These are phyloP conservation scores for Gnatocerus cornutus DNA, from an alignment of 2,888 invertebrate genomes.

Conservation along the genomic window DNA sequence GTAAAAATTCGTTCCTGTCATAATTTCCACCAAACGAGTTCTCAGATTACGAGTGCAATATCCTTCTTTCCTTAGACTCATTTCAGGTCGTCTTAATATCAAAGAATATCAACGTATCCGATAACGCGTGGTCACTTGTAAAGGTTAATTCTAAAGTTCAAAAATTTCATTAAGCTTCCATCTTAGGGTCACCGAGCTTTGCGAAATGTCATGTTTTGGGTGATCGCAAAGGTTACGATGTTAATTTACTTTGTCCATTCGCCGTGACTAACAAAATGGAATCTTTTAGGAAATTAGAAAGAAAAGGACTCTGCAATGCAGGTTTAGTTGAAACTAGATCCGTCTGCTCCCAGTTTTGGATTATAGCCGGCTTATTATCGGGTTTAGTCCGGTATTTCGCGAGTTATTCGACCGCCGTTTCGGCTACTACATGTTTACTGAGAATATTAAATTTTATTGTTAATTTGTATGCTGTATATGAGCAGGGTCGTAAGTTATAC, in stretches of 20 bases:
- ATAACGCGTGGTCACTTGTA: conserved; percentile 40
- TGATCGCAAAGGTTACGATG: conserved; percentile 36
- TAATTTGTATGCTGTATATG: conserved; percentile 62
- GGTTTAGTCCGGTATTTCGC: conserved; percentile 61
- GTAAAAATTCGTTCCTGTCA: conserved; percentile 8
- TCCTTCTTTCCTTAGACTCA: neutral
- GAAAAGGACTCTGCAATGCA: conserved; percentile 48
- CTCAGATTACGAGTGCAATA: conserved; percentile 1
- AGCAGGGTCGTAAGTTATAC: conserved; percentile 56
- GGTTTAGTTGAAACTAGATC: conserved; percentile 43
- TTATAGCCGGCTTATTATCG: conserved; percentile 60
- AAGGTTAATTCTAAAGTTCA: conserved; percentile 50
- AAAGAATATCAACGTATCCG: neutral
- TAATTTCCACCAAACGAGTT: conserved; percentile 18
- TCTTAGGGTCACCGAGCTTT: conserved; percentile 36
- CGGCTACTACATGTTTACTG: conserved; percentile 62
- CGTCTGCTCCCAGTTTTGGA: conserved; percentile 53
- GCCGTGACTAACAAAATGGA: conserved; percentile 3
- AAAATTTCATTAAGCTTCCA: conserved; percentile 47
- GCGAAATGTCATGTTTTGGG: conserved; percentile 49
- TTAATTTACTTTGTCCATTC: conserved; percentile 32
- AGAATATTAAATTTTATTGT: conserved; percentile 67
- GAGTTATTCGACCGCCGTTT: conserved; percentile 63
- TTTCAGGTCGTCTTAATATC: conserved; percentile 4
- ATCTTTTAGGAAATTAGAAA: neutral